These are phyloP conservation scores for Nomada fucata DNA, from an alignment of 2,888 invertebrate genomes.

Conservation along the genomic window DNA sequence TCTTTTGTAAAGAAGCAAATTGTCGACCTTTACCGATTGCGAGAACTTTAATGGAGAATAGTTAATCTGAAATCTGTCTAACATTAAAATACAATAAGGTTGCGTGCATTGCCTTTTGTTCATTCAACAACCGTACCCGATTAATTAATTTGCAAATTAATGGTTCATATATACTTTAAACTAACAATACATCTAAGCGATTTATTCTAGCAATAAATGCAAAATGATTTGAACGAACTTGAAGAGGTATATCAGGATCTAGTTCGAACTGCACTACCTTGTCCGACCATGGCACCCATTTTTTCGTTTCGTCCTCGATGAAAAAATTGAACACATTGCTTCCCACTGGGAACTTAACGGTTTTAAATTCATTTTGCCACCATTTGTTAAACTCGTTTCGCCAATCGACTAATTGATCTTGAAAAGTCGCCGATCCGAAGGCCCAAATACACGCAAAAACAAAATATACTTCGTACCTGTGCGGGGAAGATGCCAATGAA, in stretches of 20 bases:
- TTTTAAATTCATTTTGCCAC: conserved; percentile 96
- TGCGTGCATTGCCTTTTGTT: no score
- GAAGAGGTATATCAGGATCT: conserved; percentile 94
- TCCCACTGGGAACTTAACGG: conserved; percentile 93
- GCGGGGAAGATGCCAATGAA: background rate
- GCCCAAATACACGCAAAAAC: conserved; percentile 96
- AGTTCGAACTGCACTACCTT: conserved; percentile 91
- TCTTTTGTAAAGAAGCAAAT: no score
- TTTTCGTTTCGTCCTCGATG: conserved; percentile 94
- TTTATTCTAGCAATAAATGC: background rate
- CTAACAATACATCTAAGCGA: no score
- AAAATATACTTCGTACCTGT: conserved; percentile 95
- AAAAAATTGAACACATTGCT: conserved; percentile 95
- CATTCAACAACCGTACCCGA: no score
- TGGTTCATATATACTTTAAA: no score
- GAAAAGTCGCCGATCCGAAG: conserved; percentile 95
- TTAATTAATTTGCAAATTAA: no score
- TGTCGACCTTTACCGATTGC: no score
- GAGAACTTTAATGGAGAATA: no score
- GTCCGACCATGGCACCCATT: conserved; percentile 94
- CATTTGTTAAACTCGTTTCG: conserved; percentile 97
- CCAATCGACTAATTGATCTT: conserved; percentile 96
- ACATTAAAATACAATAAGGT: no score
- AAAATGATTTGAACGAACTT: conserved; percentile 85
- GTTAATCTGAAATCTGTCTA: no score